Percentiles rank a stretch among this genome's conserved stretches.
These are phyloP conservation scores for Thalpophila matura DNA, from an alignment of 2,888 invertebrate genomes.

Conservation along the genomic window DNA sequence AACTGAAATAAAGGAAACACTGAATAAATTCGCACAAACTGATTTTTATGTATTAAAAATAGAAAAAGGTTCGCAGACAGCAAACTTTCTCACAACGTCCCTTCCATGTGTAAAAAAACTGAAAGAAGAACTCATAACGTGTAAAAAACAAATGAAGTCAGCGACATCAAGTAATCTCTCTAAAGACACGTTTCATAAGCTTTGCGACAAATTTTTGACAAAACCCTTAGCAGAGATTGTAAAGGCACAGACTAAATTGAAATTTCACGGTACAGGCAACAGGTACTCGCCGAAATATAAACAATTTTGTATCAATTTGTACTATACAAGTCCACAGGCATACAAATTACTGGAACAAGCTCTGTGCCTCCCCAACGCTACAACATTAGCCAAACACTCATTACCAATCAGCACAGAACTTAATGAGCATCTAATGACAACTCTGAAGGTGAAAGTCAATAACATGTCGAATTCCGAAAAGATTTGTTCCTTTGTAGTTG, in stretches of 20 bases:
- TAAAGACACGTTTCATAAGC: conserved; percentile 36
- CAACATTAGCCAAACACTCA: conserved; percentile 46
- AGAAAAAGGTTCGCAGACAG: conserved; percentile 32
- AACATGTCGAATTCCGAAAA: conserved; percentile 60
- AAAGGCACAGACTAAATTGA: conserved; percentile 57
- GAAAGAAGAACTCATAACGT: conserved; percentile 27
- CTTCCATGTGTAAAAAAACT: conserved; percentile 40
- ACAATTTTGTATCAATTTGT: conserved; percentile 62
- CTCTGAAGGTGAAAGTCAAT: conserved; percentile 51
- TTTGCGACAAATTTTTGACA: conserved; percentile 57
- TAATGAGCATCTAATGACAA: conserved; percentile 52
- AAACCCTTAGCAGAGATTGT: conserved; percentile 56
- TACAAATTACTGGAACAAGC: conserved; percentile 56
- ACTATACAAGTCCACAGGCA: conserved; percentile 59
- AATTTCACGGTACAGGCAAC: conserved; percentile 43
- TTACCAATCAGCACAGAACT: conserved; percentile 58
- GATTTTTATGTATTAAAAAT: conserved; percentile 46
- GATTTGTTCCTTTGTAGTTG: conserved; percentile 55
- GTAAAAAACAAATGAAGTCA: conserved; percentile 38
- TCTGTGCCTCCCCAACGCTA: conserved; percentile 51
- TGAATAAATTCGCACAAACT: conserved; percentile 39
- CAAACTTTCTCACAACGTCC: conserved; percentile 28
- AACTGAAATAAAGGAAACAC: conserved; percentile 39
- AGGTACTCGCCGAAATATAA: conserved; percentile 49
- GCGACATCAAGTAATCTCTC: conserved; percentile 24